phyloP scores from a whole-genome alignment of 23 tunicate species.

The Ascidia mentula region DNA sequence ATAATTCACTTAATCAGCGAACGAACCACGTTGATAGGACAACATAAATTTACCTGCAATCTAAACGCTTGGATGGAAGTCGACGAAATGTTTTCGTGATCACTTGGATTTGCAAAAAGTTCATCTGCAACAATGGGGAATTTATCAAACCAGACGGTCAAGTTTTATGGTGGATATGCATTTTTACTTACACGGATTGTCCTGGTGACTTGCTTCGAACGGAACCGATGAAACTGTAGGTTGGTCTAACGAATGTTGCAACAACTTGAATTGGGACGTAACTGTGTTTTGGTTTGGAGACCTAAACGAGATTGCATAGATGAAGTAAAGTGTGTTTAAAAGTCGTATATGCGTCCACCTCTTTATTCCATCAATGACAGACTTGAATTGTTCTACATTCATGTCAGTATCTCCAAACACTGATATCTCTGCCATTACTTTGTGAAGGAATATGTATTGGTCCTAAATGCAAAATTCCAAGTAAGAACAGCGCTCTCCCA shows the following conservation, averaged over 20 bases:
- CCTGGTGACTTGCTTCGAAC: neutral
- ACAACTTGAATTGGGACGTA: neutral
- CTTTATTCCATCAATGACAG: neutral
- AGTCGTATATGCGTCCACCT: neutral
- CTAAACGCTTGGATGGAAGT: neutral
- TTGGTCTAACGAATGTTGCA: neutral
- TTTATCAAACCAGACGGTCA: neutral
- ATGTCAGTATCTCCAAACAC: conserved; percentile 44
- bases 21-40: neutral
- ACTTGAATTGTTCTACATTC: neutral
- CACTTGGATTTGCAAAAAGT: neutral
- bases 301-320: neutral
- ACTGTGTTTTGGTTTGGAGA: neutral
- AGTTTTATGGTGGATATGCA: neutral
- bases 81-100: neutral
- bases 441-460: conserved; percentile 43
- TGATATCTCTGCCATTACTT: conserved; percentile 26
- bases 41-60: neutral
- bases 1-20: neutral
- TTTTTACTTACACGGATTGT: neutral
- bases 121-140: neutral
- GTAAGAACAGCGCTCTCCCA: too few species aligned
- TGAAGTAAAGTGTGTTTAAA: neutral
- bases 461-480: conserved; percentile 20
- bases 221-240: neutral